Base-by-base conservation (phyloP, 2,113 vertebrate genomes). In the Piaya cayana region DNA sequence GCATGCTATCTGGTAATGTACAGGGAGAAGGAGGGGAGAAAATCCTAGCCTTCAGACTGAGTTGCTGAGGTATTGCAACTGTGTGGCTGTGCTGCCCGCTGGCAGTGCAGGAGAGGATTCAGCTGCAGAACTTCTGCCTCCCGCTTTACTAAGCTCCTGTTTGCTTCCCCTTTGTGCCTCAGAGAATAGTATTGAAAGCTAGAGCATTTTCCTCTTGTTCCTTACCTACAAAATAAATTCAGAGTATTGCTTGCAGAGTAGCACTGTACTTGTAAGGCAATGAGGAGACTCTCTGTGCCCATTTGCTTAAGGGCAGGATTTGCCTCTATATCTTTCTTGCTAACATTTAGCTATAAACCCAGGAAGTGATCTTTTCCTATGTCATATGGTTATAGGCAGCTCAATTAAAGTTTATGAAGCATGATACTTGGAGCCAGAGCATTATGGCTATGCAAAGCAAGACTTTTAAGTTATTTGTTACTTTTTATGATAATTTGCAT, bases 321-420 rank as follows among this genome's bases (percentile, higher is more conserved):
- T 95, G 69, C 72, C 56, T 92, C 30, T 85, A 27, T 52, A n/a
- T 92, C 87, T 85, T 67, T 82, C 76, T 88, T 83, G 36, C 75
- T 50, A 55, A 62, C 63, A 50, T 62, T 92, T 86, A 59, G 71
- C 79, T 70, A 86, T 90, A 92, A 96, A 77, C 88, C 65, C 29
- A 65, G 75, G 88, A 62, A 95, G 49, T 71, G 92, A 96, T 95
- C 74, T 91, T 91, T 45, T 76, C 53, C 59, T 82, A 3, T 78
- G 81, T 85, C 81, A 89, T 12, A 91, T 49, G 65, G 69, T 92
- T 89, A 92, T 37, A 83, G 83, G 67, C 89, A 91, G 53, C 77
- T 93, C 84, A 89, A 80, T 96, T 94, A 92, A 89, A 89, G 70
- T 96, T 97, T 95, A 95, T 82, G 86, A 90, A 92, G 91, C 90